phyloP scores from a whole-genome alignment of 2,888 invertebrate species.

The Agrilus cyanescens region DNA sequence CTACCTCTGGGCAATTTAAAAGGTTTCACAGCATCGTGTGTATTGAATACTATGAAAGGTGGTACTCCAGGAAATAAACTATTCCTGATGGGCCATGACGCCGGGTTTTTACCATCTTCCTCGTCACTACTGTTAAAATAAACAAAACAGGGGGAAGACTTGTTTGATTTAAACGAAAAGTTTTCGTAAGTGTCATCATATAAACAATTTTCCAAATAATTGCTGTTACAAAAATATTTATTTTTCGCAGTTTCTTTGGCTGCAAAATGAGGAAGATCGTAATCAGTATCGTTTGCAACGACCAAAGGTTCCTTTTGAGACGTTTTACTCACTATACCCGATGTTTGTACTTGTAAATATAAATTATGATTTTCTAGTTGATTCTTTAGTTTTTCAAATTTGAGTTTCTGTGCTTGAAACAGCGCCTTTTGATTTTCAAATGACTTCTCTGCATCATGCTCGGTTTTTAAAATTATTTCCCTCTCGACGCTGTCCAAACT shows the following conservation, averaged over 20 bases:
- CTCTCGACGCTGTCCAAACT: no score
- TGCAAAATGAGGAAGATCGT: no score
- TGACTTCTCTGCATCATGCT: no score
- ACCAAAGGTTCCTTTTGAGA: neutral
- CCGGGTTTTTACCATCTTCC: constrained; percentile 22
- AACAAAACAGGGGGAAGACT: constrained; percentile 1
- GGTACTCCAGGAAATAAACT: constrained; percentile 70
- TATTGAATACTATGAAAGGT: constrained; percentile 71
- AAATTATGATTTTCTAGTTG: no score
- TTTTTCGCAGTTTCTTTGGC: no score
- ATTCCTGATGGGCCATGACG: constrained; percentile 30
- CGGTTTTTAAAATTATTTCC: no score
- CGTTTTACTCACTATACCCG: constrained; percentile 18
- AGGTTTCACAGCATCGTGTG: constrained; percentile 48
- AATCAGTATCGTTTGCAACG: neutral
- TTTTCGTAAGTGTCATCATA: no score
- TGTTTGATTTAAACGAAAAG: neutral
- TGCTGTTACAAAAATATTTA: no score
- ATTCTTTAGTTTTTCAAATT: no score
- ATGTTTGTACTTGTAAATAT: neutral
- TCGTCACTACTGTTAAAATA: constrained; percentile 10
- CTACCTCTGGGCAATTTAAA: constrained; percentile 53
- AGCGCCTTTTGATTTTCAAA: no score
- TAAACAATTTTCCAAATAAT: no score
- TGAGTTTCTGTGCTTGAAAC: no score